Percentiles rank a stretch among this genome's conserved stretches.
Evolutionary conservation across 2,888 invertebrate genomes (phyloP).

Genomic region (Zaprionus obscuricornis): DNA sequence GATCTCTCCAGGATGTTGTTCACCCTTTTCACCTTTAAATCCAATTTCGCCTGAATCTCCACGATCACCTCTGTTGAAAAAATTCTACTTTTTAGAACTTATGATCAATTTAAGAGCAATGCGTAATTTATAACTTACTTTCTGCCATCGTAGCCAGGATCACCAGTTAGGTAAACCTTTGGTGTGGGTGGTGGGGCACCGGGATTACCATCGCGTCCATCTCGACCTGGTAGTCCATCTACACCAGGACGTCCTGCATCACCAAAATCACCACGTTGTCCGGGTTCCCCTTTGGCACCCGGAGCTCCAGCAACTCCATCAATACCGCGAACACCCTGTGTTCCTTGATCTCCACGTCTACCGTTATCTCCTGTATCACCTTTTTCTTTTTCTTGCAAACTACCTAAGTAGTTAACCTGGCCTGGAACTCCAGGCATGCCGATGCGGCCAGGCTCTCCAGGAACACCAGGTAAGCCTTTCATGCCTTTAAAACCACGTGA

Average conservation of each 20-base stretch:
- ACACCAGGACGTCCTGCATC: constrained; percentile 81
- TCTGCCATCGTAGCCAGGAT: constrained; percentile 75
- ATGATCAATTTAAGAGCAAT: no score
- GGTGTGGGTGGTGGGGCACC: constrained; percentile 83
- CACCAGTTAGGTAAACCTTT: constrained; percentile 73
- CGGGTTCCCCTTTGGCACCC: constrained; percentile 80
- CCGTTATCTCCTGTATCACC: constrained; percentile 82
- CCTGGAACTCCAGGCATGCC: constrained; percentile 83
- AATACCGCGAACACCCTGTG: constrained; percentile 73
- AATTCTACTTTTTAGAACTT: background rate
- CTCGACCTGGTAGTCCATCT: constrained; percentile 83
- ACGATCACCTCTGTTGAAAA: constrained; percentile 81
- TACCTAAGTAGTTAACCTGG: constrained; percentile 21
- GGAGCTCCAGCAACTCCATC: constrained; percentile 73
- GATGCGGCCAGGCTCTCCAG: constrained; percentile 81
- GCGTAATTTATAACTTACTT: constrained; percentile 62
- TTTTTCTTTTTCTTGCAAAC: constrained; percentile 58
- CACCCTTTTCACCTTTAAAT: constrained; percentile 86
- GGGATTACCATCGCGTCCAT: constrained; percentile 85
- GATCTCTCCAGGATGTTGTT: constrained; percentile 84
- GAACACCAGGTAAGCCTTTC: constrained; percentile 85
- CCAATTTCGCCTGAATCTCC: constrained; percentile 83
- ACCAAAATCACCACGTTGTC: constrained; percentile 80
- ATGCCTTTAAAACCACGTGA: constrained; percentile 84
- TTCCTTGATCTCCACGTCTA: constrained; percentile 77